phyloP scores from a whole-genome alignment of 2,797 vertebrate genomes.

The Neosalanx taihuensis region DNA sequence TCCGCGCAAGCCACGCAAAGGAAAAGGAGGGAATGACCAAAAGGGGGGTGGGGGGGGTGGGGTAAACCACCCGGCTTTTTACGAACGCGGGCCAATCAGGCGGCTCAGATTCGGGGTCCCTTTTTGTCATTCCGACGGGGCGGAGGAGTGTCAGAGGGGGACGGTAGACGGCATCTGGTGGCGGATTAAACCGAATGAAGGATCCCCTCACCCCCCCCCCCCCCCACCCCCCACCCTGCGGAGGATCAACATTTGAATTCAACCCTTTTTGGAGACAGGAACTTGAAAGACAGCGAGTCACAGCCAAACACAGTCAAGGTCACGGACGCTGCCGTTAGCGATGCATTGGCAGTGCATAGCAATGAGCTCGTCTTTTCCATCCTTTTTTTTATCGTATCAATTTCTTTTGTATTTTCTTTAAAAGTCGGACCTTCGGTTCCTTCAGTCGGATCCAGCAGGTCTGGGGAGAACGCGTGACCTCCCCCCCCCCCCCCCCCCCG shows the following conservation, averaged over 20 bases:
- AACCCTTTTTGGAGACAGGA: not conserved
- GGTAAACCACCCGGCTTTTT: conserved; percentile 44
- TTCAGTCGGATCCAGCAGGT: too few species aligned
- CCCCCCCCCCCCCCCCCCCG: conserved; percentile 36
- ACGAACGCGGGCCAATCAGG: conserved; percentile 60
- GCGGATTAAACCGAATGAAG: conserved; percentile 41
- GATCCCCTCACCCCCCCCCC: conserved; percentile 40
- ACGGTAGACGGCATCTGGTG: conserved; percentile 57
- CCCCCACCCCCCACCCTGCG: conserved; percentile 8
- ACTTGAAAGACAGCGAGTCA: not conserved
- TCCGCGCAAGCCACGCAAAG: conserved; percentile 32
- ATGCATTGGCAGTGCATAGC: not conserved
- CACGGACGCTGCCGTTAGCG: not conserved
- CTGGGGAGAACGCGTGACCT: not conserved
- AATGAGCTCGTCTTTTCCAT: not conserved
- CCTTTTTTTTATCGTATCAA: too few species aligned
- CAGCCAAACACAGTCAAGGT: not conserved
- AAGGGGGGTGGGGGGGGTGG: conserved; percentile 21
- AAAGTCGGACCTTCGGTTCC: too few species aligned
- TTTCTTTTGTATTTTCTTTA: too few species aligned
- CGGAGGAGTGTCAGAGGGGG: conserved; percentile 39
- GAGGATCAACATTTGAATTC: not conserved
- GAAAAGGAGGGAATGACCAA: too few species aligned
- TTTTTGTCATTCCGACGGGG: conserved; percentile 65
- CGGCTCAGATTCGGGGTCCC: conserved; percentile 37